Evolutionary conservation across 2,888 invertebrate species (phyloP), one percentile per base, ranked within the genome.

Genomic region (Dolichopus griseipennis): DNA sequence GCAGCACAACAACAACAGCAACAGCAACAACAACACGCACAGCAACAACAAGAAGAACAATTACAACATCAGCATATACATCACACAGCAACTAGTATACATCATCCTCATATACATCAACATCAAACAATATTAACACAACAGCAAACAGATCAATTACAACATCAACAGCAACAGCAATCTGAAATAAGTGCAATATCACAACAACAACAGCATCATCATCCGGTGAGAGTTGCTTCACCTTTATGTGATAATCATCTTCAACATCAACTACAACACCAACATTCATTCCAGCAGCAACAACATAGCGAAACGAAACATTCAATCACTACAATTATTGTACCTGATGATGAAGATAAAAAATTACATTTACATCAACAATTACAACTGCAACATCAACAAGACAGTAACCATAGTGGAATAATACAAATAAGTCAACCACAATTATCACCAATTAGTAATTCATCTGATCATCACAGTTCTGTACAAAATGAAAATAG

Each of bases 401-500:
- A 52, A 52, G 12, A 52, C 2, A 9, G 15, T 2, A 12, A 52
- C 15, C n/a, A 15, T 3, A 52, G 5, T 18, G 18, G 1, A 18
- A 52, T 52, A 52, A 37, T 37, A 5, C 37, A 10, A 10, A 37
- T 12, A 37, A 72, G 69, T 69, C 68, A 70, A n/a, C 68, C 66
- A 15, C 69, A 68, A 70, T 71, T 71, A 65, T 74, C 72, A 33
- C 74, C 72, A 52, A 70, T 69, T 41, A 69, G 73, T 33, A 69
- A 69, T 52, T 52, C 52, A 52, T 52, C 52, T 15, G 52, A 52
- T 52, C 52, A 52, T n/a, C 63, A 63, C 27, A 12, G 27, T 27
- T 73, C 74, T 65, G 76, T 80, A 12, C 81, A 81, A 69, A 81
- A 81, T 70, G 81, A 81, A 71, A 81, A 81, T 72, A 81, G 77